Evolutionary conservation across 2,888 invertebrate species (phyloP).

Genomic region (Corbicula japonica): DNA sequence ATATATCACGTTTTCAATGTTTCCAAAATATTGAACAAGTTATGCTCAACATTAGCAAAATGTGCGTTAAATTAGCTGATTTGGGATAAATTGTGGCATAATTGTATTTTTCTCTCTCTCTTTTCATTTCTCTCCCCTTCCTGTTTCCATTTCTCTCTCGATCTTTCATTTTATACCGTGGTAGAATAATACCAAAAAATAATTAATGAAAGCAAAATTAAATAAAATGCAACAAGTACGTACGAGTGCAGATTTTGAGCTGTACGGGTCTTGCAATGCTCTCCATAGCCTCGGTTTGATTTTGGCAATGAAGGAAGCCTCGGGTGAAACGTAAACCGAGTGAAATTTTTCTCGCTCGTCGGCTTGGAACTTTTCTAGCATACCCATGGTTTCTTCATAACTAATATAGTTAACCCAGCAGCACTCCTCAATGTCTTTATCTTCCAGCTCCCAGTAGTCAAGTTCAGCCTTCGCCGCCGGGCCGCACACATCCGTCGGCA

Average conservation of each 20-base stretch:
- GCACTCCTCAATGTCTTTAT: conserved; percentile 78
- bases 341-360: conserved; percentile 69
- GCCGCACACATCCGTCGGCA: conserved; percentile 73
- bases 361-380: conserved; percentile 71
- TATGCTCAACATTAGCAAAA: too few species aligned
- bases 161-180: too few species aligned
- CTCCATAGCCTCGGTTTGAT: conserved; percentile 71
- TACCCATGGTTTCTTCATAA: conserved; percentile 71
- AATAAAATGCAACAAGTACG: too few species aligned
- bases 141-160: too few species aligned
- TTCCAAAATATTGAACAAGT: too few species aligned
- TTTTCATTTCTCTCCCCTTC: too few species aligned
- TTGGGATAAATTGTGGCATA: too few species aligned
- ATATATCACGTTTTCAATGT: too few species aligned
- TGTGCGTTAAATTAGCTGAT: too few species aligned
- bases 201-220: too few species aligned
- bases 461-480: conserved; percentile 75
- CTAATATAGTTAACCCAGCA: conserved; percentile 80
- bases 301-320: conserved; percentile 61
- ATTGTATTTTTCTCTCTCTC: too few species aligned
- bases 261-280: conserved; percentile 72
- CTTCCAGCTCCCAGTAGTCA: conserved; percentile 80
- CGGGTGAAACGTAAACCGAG: conserved; percentile 58
- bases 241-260: conserved; percentile 72
- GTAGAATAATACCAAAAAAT: too few species aligned